Evolutionary conservation across 2,888 invertebrate genomes (phyloP).

Genomic region (Alloscopus bannaensis): DNA sequence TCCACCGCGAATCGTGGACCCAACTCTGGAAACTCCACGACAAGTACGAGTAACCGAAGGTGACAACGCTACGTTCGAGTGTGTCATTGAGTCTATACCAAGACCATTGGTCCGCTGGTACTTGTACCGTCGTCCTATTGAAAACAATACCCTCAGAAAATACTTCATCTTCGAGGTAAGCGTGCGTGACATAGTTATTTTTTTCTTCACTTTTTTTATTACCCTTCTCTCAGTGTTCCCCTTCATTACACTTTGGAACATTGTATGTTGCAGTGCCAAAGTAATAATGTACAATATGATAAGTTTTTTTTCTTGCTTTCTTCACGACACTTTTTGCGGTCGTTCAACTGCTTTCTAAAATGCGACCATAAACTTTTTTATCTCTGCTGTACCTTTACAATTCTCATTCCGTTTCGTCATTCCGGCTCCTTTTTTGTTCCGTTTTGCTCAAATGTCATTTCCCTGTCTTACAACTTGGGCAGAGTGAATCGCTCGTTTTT

Average conservation of each 20-base stretch:
- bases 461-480: too few relatives aligned
- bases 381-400: neutral
- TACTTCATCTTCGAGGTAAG: slow-evolving; percentile 71
- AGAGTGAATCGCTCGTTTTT: too few relatives aligned
- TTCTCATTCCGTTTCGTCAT: neutral
- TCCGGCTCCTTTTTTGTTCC: neutral
- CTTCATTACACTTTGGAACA: neutral
- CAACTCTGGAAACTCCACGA: slow-evolving; percentile 80
- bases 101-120: slow-evolving; percentile 90
- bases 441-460: too few relatives aligned
- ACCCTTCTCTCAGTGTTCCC: neutral
- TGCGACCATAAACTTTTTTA: too few relatives aligned
- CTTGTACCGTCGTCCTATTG: slow-evolving; percentile 86
- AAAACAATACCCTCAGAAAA: slow-evolving; percentile 81
- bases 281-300: too few relatives aligned
- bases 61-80: slow-evolving; percentile 89
- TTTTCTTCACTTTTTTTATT: slow-evolving; percentile 8
- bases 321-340: too few relatives aligned
- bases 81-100: slow-evolving; percentile 88
- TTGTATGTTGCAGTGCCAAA: too few relatives aligned
- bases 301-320: slow-evolving; percentile 2
- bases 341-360: slow-evolving; percentile 15
- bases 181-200: neutral
- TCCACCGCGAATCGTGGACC: slow-evolving; percentile 80
- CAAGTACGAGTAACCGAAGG: slow-evolving; percentile 86